phyloP scores from a whole-genome alignment of 1,140 invertebrate species.

The Microvelia longipes region DNA sequence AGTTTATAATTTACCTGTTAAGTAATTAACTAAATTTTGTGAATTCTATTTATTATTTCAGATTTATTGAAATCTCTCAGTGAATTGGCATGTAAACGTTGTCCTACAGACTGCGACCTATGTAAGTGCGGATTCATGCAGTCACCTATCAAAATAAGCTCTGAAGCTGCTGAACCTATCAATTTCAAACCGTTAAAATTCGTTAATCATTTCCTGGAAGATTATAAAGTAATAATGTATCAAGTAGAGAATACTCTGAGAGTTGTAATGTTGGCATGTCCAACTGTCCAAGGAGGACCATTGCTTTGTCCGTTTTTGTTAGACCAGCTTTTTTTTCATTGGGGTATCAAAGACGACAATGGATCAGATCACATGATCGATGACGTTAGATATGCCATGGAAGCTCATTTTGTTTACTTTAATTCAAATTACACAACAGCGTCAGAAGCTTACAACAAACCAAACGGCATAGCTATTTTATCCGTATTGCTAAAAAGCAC shows the following conservation, averaged over 20 bases:
- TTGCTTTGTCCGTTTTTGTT: neutral
- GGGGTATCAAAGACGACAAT: neutral
- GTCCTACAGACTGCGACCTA: too few species aligned
- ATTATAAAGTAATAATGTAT: neutral
- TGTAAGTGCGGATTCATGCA: neutral
- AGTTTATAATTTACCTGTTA: too few species aligned
- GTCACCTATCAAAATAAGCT: neutral
- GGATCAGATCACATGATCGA: neutral
- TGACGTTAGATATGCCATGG: neutral
- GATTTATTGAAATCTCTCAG: too few species aligned
- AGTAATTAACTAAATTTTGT: too few species aligned
- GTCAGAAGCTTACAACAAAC: neutral
- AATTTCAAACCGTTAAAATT: neutral
- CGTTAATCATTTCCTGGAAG: neutral
- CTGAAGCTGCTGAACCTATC: neutral
- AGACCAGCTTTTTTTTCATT: conserved; percentile 1
- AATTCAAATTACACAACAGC: neutral
- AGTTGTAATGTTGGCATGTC: too few species aligned
- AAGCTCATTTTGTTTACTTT: neutral
- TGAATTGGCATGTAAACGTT: too few species aligned
- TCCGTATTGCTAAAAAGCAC: neutral
- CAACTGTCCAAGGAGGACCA: conserved; percentile 1
- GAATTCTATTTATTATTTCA: too few species aligned
- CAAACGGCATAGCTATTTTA: neutral
- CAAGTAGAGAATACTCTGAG: neutral